Base-by-base conservation (phyloP, 2,113 vertebrate species). In the Leptodactylus fuscus region DNA sequence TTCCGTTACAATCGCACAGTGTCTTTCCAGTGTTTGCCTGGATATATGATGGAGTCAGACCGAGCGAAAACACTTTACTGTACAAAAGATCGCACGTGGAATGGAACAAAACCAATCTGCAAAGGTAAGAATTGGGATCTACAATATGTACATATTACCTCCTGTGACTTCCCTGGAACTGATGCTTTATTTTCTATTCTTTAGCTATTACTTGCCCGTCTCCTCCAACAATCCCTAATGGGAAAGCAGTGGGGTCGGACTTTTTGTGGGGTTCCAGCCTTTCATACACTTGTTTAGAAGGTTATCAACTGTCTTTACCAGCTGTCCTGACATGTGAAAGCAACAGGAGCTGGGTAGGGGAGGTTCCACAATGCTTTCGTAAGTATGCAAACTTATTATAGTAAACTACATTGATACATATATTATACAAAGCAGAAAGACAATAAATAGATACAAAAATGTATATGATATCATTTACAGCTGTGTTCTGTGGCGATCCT, bases 331-430 rank as follows among this genome's bases (percentile, higher is more conserved):
- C 96, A 87, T 99, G 98, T 20, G 96, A 99, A 90, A 97, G 97
- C 48, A 96, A 92, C 0, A 97, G 98, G 34, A 95, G 95, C 15
- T 99, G 98, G 98, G 96, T 93, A 0, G 98, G 98, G 46, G 98
- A 99, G 67, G 92, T 96, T 65, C 98, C 98, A 0, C 98, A 99
- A 90, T 99, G 98, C 89, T 99, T 99, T 87, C 98, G 98, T 99
- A 95, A 97, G 98, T 91, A 6, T 69, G 20, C 51, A 41, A 60
- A 2, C 1, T 24, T n/a, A 1, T 22, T 58, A n/a, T 1, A 55
- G 20, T 7, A 77, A 15, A 20, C 10, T 18, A 36, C 29, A 62
- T 62, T 2, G 29, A 62, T 62, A 18, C 0, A 58, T 2, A 10
- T n/a, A 24, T 53, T 6, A 22, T 29, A 27, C 5, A 65, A 65